A percentile compares a stretch with the other conserved stretches of the same genome.
phyloP scores from a whole-genome alignment of 2,888 invertebrate species.

The Morinoia aosen region DNA sequence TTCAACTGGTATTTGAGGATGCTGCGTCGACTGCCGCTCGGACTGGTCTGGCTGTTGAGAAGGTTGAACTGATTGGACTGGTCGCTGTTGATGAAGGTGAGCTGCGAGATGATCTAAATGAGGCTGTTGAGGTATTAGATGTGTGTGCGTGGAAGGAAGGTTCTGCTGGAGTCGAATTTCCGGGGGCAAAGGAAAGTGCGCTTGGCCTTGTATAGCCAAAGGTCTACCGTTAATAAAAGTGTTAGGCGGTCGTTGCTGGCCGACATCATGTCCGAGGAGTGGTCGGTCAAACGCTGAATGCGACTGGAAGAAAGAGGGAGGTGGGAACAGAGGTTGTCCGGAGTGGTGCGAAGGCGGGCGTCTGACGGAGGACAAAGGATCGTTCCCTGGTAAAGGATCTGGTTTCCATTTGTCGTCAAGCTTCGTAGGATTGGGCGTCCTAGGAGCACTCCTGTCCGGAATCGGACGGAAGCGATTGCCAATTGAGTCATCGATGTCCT shows the following conservation, averaged over 20 bases:
- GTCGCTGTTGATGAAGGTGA: neutral
- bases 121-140: constrained; percentile 39
- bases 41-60: neutral
- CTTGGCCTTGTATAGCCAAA: neutral
- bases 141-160: neutral
- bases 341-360: neutral
- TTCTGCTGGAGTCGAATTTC: constrained; percentile 18
- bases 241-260: neutral
- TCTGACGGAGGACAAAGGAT: neutral
- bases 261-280: neutral
- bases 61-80: neutral
- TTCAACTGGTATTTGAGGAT: neutral
- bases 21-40: neutral
- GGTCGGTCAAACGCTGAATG: constrained; percentile 5
- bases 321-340: constrained; percentile 34
- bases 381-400: neutral
- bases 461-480: constrained; percentile 32
- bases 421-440: constrained; percentile 8
- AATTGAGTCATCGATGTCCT: constrained; percentile 33
- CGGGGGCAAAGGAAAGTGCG: neutral
- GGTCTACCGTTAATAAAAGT: neutral
- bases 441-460: neutral
- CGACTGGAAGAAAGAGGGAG: constrained; percentile 33
- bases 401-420: constrained; percentile 4
- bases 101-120: constrained; percentile 45